Evolutionary conservation across 2,113 vertebrate genomes (phyloP).

Genomic region (Myocastor coypus): DNA sequence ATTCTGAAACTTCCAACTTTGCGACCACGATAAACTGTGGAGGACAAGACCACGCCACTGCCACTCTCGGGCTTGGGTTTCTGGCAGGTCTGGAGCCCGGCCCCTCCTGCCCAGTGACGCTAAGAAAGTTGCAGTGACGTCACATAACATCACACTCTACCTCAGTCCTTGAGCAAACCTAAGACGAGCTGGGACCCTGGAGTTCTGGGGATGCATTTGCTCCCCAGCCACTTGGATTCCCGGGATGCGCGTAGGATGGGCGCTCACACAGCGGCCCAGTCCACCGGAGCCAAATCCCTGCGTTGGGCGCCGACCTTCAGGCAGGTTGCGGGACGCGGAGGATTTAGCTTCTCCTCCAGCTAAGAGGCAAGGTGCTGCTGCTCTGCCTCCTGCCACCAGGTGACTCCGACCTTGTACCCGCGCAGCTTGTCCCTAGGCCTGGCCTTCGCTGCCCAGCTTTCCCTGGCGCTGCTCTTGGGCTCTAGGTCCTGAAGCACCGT

Average conservation of each 20-base stretch:
- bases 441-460: background rate
- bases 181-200: background rate
- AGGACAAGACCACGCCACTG: rapidly evolving
- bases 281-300: rapidly evolving
- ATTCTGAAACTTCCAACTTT: background rate
- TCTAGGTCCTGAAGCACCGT: background rate
- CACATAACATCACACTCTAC: background rate
- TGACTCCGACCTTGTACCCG: background rate
- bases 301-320: background rate
- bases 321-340: rapidly evolving
- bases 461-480: background rate
- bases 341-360: background rate
- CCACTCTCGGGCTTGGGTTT: background rate
- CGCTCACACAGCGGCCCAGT: background rate
- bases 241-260: rapidly evolving
- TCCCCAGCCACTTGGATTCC: background rate
- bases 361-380: background rate
- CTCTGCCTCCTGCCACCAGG: background rate
- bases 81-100: background rate
- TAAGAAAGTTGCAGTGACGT: background rate
- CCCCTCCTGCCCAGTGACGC: background rate
- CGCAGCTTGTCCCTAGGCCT: background rate
- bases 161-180: background rate
- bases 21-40: background rate
- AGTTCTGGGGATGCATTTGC: background rate